These are phyloP conservation scores for Nysson spinosus DNA, from an alignment of 2,888 invertebrate species.

Conservation along the genomic window DNA sequence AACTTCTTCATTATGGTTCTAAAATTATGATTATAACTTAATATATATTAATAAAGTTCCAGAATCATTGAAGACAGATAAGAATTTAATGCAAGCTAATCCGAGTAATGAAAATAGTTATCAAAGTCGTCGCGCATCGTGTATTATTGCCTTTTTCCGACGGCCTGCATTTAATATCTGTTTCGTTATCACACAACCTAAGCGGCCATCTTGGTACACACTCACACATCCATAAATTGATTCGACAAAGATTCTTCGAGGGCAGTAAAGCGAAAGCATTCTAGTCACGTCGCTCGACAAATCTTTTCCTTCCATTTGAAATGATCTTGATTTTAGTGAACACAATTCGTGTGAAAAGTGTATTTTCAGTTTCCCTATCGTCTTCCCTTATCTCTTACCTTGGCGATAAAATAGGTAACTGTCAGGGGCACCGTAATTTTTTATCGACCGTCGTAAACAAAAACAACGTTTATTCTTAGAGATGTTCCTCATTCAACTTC, in stretches of 20 bases:
- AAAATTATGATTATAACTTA: no score
- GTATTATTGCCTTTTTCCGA: slow-evolving; percentile 28
- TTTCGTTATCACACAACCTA: slow-evolving; percentile 53
- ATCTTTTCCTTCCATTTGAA: slow-evolving; percentile 40
- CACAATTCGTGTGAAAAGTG: slow-evolving; percentile 28
- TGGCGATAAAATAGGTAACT: slow-evolving; percentile 4
- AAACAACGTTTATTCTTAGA: slow-evolving; percentile 2
- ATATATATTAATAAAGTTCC: no score
- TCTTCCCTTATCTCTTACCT: no score
- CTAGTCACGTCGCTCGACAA: slow-evolving; percentile 39
- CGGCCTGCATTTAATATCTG: slow-evolving; percentile 51
- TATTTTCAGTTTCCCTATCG: slow-evolving; percentile 32
- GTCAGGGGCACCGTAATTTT: no score
- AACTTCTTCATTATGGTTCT: no score
- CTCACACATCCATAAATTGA: slow-evolving; percentile 20
- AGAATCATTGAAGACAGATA: no score
- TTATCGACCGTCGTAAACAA: no score
- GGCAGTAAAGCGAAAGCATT: slow-evolving; percentile 17
- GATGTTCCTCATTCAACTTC: background rate
- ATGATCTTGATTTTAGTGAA: slow-evolving; percentile 41
- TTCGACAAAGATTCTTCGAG: slow-evolving; percentile 24
- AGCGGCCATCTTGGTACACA: slow-evolving; percentile 47
- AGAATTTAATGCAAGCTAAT: no score
- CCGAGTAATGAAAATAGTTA: no score
- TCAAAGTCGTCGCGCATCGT: slow-evolving; percentile 23